Evolutionary conservation across 2,113 vertebrate species (phyloP), one percentile per base, ranked within the genome.

Genomic region (Calonectris borealis): DNA sequence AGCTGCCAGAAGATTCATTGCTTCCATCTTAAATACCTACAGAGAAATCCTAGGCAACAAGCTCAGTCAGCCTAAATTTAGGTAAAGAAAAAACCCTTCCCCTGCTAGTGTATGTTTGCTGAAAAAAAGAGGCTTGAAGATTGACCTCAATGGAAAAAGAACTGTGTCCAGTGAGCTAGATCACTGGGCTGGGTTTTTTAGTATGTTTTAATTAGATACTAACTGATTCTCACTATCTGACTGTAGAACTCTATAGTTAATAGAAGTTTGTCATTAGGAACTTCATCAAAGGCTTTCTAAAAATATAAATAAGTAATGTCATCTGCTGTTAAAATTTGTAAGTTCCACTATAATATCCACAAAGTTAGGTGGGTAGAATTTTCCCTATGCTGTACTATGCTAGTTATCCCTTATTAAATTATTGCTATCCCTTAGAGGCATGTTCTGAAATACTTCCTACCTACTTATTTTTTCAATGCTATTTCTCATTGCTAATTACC

Each of bases 251-350:
- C 85, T 52, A 22, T 61, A 96, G 76, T 82, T 96, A 91, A 71
- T 58, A 95, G 61, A 96, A 96, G 65, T 90, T 94, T 97, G 88
- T 96, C 79, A 80, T 96, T 95, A 96, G 68, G 40, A 96, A 94
- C 91, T 96, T 96, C 91, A 95, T 97, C 97, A 98, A 97, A 97
- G 96, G 42, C 31, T 95, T 97, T 94, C 95, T 94, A 83, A 96
- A 96, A 97, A 90, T 95, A 94, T 97, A 79, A 97, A 97, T 97
- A 96, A 96, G 48, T 97, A 97, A 98, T 97, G 49, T 94, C 61
- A 79, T 95, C 92, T 95, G 60, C 92, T 94, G 79, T 93, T 97
- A 94, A 96, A 88, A 96, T 94, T 94, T 88, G 31, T 73, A 94
- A 68, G 66, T 79, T 96, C 46, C 84, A 82, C 87, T 97, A 94